Base-by-base conservation (phyloP, 2,113 vertebrate species). In the Enhydra lutris region DNA sequence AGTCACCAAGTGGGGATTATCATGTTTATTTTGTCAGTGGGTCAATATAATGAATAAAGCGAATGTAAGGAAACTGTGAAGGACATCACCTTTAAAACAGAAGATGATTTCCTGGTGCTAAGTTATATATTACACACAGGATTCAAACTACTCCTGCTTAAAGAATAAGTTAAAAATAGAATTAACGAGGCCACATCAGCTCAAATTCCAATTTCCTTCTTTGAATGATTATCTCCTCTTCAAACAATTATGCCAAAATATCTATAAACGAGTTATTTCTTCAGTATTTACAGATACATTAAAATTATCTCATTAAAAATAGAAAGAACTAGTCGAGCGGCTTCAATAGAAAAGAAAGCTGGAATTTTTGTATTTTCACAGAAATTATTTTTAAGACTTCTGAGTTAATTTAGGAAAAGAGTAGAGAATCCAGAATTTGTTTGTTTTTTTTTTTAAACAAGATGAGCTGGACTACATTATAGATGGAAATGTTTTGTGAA, bases 361-460 rank as follows among this genome's bases (percentile, higher is more conserved):
- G 18, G 93, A 81, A 73, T 52, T 92, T 83, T 76, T 18, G 13
- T 79, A 69, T 74, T 92, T 97, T 87, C 74, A 79, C 88, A 96
- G 65, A 96, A 95, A 97, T 96, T 24, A 89, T 78, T 97, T 98
- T 92, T 98, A 87, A 97, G 18, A 86, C 21, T 94, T 81, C 11
- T 59, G 10, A 88, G 10, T 42, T 57, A 36, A 36, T 94, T 59
- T 90, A 71, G 67, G 42, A 83, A 93, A 91, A 45, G 36, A 91
- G 74, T 21, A 87, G 0, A 1, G 24, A 78, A 45, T 80, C 80
- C 86, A 74, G 76, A 88, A 61, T 61, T 63, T 63, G 13, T 63
- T 61, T 42, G 74, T 95, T 65, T 55, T 95, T 61, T 61, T 83
- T 95, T 85, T 79, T 15, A 52, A 52, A 97, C 93, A 98, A 23